These are phyloP conservation scores for Hydrophis major DNA, from an alignment of 2,797 vertebrate genomes.

Conservation along the genomic window DNA sequence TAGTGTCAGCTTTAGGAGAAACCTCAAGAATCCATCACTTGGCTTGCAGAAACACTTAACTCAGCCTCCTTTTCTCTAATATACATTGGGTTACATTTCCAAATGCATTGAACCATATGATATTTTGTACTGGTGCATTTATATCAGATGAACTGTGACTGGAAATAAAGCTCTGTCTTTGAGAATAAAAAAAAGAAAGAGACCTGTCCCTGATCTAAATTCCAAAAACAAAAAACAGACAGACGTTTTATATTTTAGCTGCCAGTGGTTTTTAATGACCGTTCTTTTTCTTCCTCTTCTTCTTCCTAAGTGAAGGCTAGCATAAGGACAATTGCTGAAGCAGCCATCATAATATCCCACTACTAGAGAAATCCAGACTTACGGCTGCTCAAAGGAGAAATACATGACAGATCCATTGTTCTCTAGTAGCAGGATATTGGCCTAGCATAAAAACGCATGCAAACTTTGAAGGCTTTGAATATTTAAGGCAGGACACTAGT, in stretches of 20 bases:
- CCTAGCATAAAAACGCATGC: slow-evolving; percentile 77
- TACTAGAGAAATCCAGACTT: slow-evolving; percentile 70
- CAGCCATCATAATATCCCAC: slow-evolving; percentile 67
- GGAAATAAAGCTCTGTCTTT: slow-evolving; percentile 65
- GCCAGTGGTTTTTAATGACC: slow-evolving; percentile 60
- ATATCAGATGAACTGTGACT: slow-evolving; percentile 70
- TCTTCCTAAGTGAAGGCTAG: slow-evolving; percentile 66
- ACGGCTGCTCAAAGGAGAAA: slow-evolving; percentile 71
- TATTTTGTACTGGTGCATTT: slow-evolving; percentile 63
- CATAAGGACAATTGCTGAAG: slow-evolving; percentile 67
- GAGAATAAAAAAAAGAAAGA: slow-evolving; percentile 25
- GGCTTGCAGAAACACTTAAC: slow-evolving; percentile 10
- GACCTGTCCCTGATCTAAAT: slow-evolving; percentile 58
- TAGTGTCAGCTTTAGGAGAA: background rate
- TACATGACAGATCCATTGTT: slow-evolving; percentile 83
- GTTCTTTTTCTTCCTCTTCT: slow-evolving; percentile 41
- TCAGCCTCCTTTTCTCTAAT: slow-evolving; percentile 45
- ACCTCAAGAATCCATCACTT: slow-evolving; percentile 5
- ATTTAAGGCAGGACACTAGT: slow-evolving; percentile 82
- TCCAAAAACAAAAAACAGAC: slow-evolving; percentile 65
- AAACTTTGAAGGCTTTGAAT: slow-evolving; percentile 81
- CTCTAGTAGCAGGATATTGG: slow-evolving; percentile 78
- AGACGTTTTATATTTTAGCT: slow-evolving; percentile 66
- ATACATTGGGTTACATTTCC: slow-evolving; percentile 56
- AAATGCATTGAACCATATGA: slow-evolving; percentile 65